phyloP scores from a whole-genome alignment of 2,113 vertebrate genomes.

The Colossoma macropomum region DNA sequence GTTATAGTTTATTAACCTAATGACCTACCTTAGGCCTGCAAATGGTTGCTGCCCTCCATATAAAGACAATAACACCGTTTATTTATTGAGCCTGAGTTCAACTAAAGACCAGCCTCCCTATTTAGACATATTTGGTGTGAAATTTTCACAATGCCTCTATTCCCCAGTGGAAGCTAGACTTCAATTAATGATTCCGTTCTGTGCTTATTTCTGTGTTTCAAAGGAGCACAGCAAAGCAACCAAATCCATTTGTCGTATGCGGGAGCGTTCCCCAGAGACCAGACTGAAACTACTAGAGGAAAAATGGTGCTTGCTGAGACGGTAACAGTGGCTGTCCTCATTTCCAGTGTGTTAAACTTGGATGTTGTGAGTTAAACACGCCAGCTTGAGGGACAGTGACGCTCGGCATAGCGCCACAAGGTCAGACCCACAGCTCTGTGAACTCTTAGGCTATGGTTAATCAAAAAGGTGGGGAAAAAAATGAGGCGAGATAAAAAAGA shows the following conservation, averaged over 20 bases:
- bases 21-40: conserved; percentile 35
- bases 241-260: conserved; percentile 64
- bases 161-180: conserved; percentile 51
- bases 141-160: conserved; percentile 51
- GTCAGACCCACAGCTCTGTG: conserved; percentile 27
- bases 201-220: conserved; percentile 68
- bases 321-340: conserved; percentile 43
- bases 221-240: conserved; percentile 55
- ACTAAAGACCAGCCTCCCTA: conserved; percentile 45
- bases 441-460: conserved; percentile 36
- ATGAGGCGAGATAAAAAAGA: conserved; percentile 55
- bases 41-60: conserved; percentile 8
- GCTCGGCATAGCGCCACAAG: conserved; percentile 1
- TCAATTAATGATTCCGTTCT: conserved; percentile 64
- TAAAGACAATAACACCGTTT: conserved; percentile 50
- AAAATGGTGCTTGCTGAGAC: conserved; percentile 47
- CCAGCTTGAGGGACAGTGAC: conserved; percentile 15
- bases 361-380: conserved; percentile 33
- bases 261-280: conserved; percentile 59
- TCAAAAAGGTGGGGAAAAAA: conserved; percentile 28
- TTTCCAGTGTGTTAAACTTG: conserved; percentile 40
- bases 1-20: conserved; percentile 34
- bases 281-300: conserved; percentile 57
- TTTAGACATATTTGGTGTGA: conserved; percentile 58
- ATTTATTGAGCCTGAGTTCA: conserved; percentile 61